A percentile compares a stretch with the other conserved stretches of the same genome.
These are phyloP conservation scores for Hydropsyche tenuis DNA, from an alignment of 1,140 invertebrate genomes.

Conservation along the genomic window DNA sequence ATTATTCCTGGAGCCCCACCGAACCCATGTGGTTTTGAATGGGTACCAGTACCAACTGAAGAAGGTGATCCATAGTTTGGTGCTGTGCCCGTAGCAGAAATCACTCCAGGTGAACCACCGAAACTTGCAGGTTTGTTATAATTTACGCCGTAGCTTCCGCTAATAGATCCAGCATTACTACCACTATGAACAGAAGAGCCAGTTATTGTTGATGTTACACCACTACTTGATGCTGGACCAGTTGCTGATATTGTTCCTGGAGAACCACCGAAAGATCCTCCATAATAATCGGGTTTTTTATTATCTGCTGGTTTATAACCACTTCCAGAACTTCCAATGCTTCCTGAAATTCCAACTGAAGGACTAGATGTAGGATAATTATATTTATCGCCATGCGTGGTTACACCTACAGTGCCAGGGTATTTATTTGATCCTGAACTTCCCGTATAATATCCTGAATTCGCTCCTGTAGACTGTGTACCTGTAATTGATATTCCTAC, in stretches of 20 bases:
- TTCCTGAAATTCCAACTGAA: background rate
- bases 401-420: background rate
- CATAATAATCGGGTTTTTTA: background rate
- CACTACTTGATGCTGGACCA: constrained; percentile 32
- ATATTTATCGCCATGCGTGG: background rate
- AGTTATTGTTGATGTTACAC: background rate
- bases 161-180: background rate
- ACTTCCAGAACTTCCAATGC: background rate
- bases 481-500: background rate
- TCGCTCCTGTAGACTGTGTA: background rate
- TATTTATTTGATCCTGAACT: background rate
- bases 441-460: background rate
- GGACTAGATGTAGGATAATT: background rate
- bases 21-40: constrained; percentile 14
- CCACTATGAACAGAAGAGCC: background rate
- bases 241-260: constrained; percentile 41
- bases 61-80: background rate
- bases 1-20: constrained; percentile 45
- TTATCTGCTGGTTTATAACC: background rate
- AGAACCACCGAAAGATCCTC: constrained; percentile 40
- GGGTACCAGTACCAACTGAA: background rate
- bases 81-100: constrained; percentile 40
- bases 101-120: constrained; percentile 40
- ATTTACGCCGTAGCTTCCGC: background rate
- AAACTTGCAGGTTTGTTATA: constrained; percentile 9